These are phyloP conservation scores for Trachymyrmex cornetzi DNA, from an alignment of 1,140 invertebrate genomes.

Conservation along the genomic window DNA sequence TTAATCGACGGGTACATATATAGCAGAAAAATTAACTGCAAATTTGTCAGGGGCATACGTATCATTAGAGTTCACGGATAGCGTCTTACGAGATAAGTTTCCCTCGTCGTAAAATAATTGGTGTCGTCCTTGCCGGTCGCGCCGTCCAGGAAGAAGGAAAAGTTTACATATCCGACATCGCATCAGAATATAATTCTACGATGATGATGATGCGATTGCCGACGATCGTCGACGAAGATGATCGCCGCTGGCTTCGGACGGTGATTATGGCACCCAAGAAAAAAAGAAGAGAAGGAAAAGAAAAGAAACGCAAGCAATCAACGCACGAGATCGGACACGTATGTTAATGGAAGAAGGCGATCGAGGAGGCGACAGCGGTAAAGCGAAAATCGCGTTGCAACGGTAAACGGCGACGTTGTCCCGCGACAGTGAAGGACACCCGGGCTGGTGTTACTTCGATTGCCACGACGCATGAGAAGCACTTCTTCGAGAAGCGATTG, in stretches of 20 bases:
- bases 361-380: conserved; percentile 44
- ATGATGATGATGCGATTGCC: conserved; percentile 9
- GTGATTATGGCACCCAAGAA: not conserved
- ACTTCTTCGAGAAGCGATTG: conserved; percentile 43
- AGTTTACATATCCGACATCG: conserved; percentile 22
- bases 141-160: conserved; percentile 26
- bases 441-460: conserved; percentile 48
- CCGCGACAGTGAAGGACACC: conserved; percentile 66
- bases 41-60: conserved; percentile 21
- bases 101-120: conserved; percentile 1
- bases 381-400: conserved; percentile 62
- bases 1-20: conserved; percentile 9
- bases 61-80: conserved; percentile 12
- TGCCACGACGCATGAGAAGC: conserved; percentile 10
- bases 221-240: conserved; percentile 16
- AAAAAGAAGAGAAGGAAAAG: not conserved
- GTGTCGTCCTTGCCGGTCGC: conserved; percentile 14
- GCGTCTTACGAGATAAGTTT: not conserved
- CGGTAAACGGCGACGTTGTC: conserved; percentile 67
- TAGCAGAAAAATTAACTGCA: conserved; percentile 13
- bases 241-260: conserved; percentile 27
- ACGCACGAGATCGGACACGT: conserved; percentile 23
- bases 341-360: conserved; percentile 33
- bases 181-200: conserved; percentile 24
- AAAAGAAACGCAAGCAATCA: conserved; percentile 14